phyloP scores from a whole-genome alignment of 2,113 vertebrate genomes.

The Rhadina sibilatrix region DNA sequence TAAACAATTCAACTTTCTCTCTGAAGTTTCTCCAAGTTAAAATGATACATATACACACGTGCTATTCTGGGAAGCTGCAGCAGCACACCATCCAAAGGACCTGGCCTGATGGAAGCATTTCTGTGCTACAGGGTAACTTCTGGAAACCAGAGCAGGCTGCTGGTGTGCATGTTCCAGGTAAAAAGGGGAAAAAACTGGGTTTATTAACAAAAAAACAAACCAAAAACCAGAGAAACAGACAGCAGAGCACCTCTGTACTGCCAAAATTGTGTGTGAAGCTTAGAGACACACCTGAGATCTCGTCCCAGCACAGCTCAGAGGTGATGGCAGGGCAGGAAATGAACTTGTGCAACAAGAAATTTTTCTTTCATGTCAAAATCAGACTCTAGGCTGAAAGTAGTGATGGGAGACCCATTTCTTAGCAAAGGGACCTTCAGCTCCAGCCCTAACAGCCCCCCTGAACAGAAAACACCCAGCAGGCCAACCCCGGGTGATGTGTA shows the following conservation, averaged over 20 bases:
- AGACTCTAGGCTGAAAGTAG: background rate
- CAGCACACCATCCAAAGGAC: background rate
- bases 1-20: slow-evolving; percentile 19
- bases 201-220: background rate
- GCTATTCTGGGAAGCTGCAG: background rate
- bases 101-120: background rate
- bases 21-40: slow-evolving; percentile 34
- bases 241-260: background rate
- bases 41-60: background rate
- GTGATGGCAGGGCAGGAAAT: background rate
- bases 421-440: background rate
- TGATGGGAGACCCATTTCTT: background rate
- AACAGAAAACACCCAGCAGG: background rate
- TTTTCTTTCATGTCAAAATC: background rate
- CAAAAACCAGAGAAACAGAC: background rate
- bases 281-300: background rate
- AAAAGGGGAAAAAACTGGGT: background rate
- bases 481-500: fast-evolving
- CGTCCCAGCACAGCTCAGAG: background rate
- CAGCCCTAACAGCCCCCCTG: background rate
- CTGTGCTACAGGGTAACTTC: background rate
- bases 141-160: background rate
- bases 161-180: background rate
- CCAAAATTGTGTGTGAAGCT: background rate
- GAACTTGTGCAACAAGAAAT: background rate